phyloP scores from a whole-genome alignment of 2,797 vertebrate genomes.

The Coregonus sp. region DNA sequence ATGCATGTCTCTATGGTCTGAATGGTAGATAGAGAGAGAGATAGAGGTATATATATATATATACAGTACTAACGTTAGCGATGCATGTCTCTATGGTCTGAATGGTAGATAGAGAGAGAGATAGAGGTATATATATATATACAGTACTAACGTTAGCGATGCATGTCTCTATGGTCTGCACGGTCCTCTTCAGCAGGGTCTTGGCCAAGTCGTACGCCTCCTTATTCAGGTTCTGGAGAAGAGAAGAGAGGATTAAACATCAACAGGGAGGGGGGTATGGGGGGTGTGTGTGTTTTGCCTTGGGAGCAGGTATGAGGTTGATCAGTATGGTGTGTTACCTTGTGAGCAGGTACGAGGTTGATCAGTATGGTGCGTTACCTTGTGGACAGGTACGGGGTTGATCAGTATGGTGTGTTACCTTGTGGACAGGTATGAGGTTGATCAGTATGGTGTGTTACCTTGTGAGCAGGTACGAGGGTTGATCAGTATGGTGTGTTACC shows the following conservation, averaged over 20 bases:
- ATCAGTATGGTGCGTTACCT: slow-evolving; percentile 56
- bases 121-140: too few relatives aligned
- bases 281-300: slow-evolving; percentile 65
- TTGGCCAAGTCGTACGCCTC: slow-evolving; percentile 97
- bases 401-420: slow-evolving; percentile 74
- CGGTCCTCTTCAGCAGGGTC: slow-evolving; percentile 95
- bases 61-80: slow-evolving; percentile 86
- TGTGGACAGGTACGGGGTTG: slow-evolving; percentile 89
- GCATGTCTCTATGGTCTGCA: slow-evolving; percentile 96
- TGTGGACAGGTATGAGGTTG: too few relatives aligned
- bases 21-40: too few relatives aligned
- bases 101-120: slow-evolving; percentile 72
- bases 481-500: slow-evolving; percentile 3
- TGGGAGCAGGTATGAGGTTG: slow-evolving; percentile 89
- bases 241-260: slow-evolving; percentile 39
- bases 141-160: slow-evolving; percentile 91
- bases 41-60: too few relatives aligned
- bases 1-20: too few relatives aligned
- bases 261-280: too few relatives aligned
- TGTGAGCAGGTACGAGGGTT: not conserved
- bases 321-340: slow-evolving; percentile 74
- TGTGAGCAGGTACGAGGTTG: too few relatives aligned
- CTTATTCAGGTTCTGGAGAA: slow-evolving; percentile 94
- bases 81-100: slow-evolving; percentile 98
- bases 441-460: not conserved